Evolutionary conservation across 2,888 invertebrate species (phyloP), one percentile per base, ranked within the genome.

Genomic region (Junonia oenone): DNA sequence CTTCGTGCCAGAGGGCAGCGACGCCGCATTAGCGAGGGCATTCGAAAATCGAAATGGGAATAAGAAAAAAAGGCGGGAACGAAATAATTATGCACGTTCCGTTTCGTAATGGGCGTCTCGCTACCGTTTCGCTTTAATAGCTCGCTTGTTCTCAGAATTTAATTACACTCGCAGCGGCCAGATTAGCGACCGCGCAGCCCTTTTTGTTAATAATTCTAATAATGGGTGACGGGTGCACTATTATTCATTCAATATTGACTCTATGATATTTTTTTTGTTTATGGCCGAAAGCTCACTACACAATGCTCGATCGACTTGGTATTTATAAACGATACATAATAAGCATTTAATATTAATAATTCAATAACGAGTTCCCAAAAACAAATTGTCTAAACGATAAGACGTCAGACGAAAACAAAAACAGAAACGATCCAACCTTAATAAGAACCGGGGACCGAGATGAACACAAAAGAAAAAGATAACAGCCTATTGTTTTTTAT

Each of bases 61-160:
- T 72, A 65, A 76, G 74, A 81, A 81, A 83, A 78, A 83, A 86
- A 81, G 78, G 81, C 81, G 84, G 84, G 85, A 88, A 89, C 88
- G 83, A 90, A 90, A 90, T 89, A 89, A 90, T 90, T 90, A 90
- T 89, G 78, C 84, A 88, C 88, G 88, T 88, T 88, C 86, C 83
- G 83, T 88, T 84, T 82, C 77, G 83, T 87, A 88, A 89, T 90
- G 87, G 43, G 83, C 79, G 81, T 83, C 81, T 83, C 78, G 88
- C 88, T 90, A 90, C 89, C 83, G 89, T 89, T 88, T 83, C 82
- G 83, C 78, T 86, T 85, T 89, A 87, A 85, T 84, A 86, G 84
- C 83, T 78, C 78, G 83, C 87, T 88, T 85, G 87, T 89, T 89
- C 88, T 80, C 82, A 81, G 89, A 88, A 88, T 87, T 88, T 90